Conservation (phyloP, 1,140 invertebrate genomes). For the Aphelinus certus region DNA sequence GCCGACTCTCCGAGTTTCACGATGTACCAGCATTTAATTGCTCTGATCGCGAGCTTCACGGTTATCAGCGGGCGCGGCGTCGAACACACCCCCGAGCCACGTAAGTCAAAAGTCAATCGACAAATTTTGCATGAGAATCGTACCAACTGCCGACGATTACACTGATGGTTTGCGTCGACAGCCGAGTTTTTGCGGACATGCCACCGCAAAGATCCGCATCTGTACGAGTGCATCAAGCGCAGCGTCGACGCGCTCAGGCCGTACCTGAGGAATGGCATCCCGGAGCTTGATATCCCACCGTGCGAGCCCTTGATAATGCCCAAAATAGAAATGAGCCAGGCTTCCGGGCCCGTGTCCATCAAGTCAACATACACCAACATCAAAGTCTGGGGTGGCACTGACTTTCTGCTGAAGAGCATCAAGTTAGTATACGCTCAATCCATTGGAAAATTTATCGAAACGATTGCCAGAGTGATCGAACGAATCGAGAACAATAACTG, state of each 20-base stretch:
- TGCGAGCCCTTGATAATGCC: conserved; percentile 73
- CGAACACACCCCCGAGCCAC: conserved; percentile 33
- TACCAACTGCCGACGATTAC: not conserved
- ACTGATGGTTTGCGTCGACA: conserved; percentile 33
- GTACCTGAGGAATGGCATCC: conserved; percentile 67
- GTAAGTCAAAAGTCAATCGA: conserved; percentile 34
- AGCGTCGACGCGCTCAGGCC: conserved; percentile 65
- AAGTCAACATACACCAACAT: conserved; percentile 71
- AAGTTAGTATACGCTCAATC: conserved; percentile 64
- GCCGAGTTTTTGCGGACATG: conserved; percentile 69
- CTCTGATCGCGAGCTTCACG: conserved; percentile 9
- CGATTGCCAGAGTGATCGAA: too few species aligned
- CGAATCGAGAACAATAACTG: too few species aligned
- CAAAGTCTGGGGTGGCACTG: conserved; percentile 68
- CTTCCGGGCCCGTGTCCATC: conserved; percentile 70
- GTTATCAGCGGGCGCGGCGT: conserved; percentile 2
- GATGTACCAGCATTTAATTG: conserved; percentile 21
- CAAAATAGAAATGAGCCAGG: conserved; percentile 69
- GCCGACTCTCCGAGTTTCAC: conserved; percentile 8
- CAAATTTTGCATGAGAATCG: not conserved
- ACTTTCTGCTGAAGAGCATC: conserved; percentile 68
- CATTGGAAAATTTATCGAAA: too few species aligned
- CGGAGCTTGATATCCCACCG: conserved; percentile 69
- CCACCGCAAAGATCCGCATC: conserved; percentile 67
- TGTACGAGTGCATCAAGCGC: conserved; percentile 58